Evolutionary conservation across 1,140 invertebrate genomes (phyloP).

Genomic region (Drosophila triauraria): DNA sequence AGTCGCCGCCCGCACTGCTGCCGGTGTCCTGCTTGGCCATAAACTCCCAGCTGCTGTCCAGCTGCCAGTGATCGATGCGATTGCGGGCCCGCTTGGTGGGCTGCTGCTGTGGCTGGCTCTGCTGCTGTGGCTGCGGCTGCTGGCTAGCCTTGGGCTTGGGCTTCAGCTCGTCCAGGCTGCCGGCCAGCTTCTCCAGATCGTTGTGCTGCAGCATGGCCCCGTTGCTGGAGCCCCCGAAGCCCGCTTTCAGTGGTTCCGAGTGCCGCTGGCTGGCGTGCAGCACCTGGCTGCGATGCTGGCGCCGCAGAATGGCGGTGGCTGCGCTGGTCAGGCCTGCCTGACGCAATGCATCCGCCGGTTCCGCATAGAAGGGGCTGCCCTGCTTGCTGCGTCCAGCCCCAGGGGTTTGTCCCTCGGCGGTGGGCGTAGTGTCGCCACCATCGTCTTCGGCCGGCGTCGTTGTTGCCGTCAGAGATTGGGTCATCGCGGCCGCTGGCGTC

Average conservation of each 20-base stretch:
- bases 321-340: conserved; percentile 85
- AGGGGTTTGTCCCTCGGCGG: conserved; percentile 66
- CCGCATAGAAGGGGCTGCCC: conserved; percentile 95
- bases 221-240: conserved; percentile 33
- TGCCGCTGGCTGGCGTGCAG: conserved; percentile 86
- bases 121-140: conserved; percentile 34
- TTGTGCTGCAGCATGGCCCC: conserved; percentile 59
- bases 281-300: conserved; percentile 72
- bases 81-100: conserved; percentile 73
- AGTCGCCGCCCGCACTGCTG: conserved; percentile 41
- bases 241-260: conserved; percentile 86
- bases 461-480: conserved; percentile 50
- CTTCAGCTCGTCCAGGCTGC: conserved; percentile 81
- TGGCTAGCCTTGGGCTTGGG: conserved; percentile 71
- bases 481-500: conserved; percentile 38
- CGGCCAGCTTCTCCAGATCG: conserved; percentile 79
- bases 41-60: conserved; percentile 95
- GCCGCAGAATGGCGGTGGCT: conserved; percentile 83
- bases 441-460: conserved; percentile 34
- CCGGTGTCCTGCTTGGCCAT: conserved; percentile 88
- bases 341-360: conserved; percentile 93
- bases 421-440: conserved; percentile 72
- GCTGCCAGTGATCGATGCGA: conserved; percentile 89
- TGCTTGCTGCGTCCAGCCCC: conserved; percentile 83
- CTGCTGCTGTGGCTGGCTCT: conserved; percentile 50